These are phyloP conservation scores for Potorous gilbertii DNA, from an alignment of 2,797 vertebrate genomes.

Conservation along the genomic window DNA sequence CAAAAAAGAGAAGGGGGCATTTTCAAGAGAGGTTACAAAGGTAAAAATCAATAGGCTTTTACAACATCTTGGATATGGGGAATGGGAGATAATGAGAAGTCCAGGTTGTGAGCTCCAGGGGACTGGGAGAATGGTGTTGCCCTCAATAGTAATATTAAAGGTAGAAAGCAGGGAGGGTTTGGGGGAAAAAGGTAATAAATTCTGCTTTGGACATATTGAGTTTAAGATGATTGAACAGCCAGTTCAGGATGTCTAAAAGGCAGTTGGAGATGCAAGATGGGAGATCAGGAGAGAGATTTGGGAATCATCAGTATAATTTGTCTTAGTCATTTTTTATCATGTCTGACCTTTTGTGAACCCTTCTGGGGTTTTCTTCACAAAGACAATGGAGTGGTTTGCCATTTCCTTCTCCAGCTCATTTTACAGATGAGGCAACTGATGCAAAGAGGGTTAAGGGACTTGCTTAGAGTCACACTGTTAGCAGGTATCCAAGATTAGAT, in stretches of 20 bases:
- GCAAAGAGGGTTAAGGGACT: too few species aligned
- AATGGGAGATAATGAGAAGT: not conserved
- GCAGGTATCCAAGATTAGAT: too few species aligned
- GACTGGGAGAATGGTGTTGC: not conserved
- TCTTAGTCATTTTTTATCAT: not conserved
- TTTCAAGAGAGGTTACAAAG: not conserved
- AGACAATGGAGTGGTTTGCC: too few species aligned
- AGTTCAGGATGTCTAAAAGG: not conserved
- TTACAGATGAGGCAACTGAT: too few species aligned
- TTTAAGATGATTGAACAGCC: not conserved
- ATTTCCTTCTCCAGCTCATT: too few species aligned
- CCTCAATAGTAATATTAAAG: not conserved
- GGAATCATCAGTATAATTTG: not conserved
- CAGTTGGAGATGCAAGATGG: too few species aligned
- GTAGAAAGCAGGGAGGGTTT: not conserved
- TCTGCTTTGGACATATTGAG: not conserved
- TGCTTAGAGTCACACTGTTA: too few species aligned
- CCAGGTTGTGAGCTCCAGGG: not conserved
- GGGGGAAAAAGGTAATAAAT: not conserved
- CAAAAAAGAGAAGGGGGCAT: not conserved
- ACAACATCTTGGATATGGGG: not conserved
- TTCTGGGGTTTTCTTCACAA: not conserved
- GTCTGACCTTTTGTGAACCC: not conserved
- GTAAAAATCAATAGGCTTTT: not conserved
- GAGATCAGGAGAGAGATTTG: too few species aligned